Conservation (phyloP, 2,888 invertebrate species). For the Ophion costatus region DNA sequence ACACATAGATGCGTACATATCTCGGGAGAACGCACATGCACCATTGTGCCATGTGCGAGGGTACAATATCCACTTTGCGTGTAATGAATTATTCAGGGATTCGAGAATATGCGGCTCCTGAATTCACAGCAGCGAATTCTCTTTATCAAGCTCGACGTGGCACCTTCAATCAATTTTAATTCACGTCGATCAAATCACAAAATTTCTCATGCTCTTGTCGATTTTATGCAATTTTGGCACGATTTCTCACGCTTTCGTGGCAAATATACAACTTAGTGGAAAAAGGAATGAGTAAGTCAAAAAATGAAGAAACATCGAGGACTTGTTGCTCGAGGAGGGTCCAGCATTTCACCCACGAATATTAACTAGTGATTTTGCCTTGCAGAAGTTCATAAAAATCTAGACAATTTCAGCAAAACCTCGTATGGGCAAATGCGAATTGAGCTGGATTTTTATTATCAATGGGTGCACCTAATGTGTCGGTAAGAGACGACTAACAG, state of each 20-base stretch:
- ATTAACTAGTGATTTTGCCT: no score
- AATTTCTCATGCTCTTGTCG: not conserved
- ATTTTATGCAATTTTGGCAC: not conserved
- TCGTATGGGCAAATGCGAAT: no score
- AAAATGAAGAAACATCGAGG: no score
- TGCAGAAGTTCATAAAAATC: no score
- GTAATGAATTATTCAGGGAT: constrained; percentile 61
- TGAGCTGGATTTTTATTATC: no score
- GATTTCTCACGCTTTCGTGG: not conserved
- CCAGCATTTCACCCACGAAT: no score
- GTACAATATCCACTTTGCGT: constrained; percentile 55
- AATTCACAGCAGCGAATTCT: constrained; percentile 11
- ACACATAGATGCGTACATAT: not conserved
- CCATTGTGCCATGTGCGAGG: not conserved
- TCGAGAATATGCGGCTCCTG: constrained; percentile 36
- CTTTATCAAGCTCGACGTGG: constrained; percentile 33
- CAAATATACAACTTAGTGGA: no score
- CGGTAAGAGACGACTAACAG: no score
- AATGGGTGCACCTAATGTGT: no score
- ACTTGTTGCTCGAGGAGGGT: no score
- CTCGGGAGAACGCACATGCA: not conserved
- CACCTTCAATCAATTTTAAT: constrained; percentile 43
- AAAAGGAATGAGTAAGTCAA: no score
- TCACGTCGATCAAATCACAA: constrained; percentile 5
- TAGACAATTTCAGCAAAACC: no score